phyloP scores from a whole-genome alignment of 2,888 invertebrate genomes.

The Myopa tessellatipennis region DNA sequence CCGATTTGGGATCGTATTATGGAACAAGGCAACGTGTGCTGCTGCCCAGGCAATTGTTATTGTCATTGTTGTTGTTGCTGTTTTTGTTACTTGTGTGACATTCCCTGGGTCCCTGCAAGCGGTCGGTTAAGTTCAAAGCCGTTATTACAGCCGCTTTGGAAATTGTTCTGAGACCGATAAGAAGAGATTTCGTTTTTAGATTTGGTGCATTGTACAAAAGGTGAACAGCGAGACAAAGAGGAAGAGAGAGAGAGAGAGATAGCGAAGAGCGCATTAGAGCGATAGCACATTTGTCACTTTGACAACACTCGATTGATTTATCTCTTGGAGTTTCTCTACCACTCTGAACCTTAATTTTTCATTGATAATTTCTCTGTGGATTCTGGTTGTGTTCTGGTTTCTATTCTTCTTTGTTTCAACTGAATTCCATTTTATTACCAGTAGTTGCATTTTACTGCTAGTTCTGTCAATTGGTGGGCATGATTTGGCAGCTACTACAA shows the following conservation, averaged over 20 bases:
- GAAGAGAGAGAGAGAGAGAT: background rate
- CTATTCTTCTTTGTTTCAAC: background rate
- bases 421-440: background rate
- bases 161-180: slow-evolving; percentile 8
- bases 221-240: no score
- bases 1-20: slow-evolving; percentile 40
- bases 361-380: slow-evolving; percentile 17
- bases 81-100: background rate
- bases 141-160: background rate
- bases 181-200: background rate
- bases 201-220: background rate
- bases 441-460: background rate
- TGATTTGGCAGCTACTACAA: background rate
- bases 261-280: background rate
- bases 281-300: slow-evolving; percentile 26
- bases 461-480: background rate
- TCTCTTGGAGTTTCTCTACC: background rate
- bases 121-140: slow-evolving; percentile 29
- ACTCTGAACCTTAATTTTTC: background rate
- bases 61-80: background rate
- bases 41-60: background rate
- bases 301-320: slow-evolving; percentile 31
- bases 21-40: slow-evolving; percentile 12
- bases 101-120: background rate
- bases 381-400: background rate